Evolutionary conservation across 2,797 vertebrate species (phyloP).

Genomic region (Pyrrhura leucotis): DNA sequence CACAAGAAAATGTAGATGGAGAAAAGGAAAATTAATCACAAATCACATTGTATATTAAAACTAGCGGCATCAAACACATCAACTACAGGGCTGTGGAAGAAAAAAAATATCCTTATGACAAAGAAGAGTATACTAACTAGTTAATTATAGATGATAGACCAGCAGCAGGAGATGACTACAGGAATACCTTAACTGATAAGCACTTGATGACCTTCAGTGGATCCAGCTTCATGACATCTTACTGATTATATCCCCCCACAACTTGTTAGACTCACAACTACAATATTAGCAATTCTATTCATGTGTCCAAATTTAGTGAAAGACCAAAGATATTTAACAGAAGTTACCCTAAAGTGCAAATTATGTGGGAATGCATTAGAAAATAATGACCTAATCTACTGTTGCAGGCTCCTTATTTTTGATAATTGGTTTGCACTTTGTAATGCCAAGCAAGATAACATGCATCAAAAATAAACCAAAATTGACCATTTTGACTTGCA

Average conservation of each 20-base stretch:
- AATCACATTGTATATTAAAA: not conserved
- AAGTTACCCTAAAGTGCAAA: not conserved
- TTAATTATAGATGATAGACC: not conserved
- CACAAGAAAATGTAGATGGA: not conserved
- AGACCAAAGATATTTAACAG: not conserved
- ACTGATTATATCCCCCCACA: conserved; percentile 3
- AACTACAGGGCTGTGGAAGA: not conserved
- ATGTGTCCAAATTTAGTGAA: not conserved
- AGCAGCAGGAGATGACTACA: not conserved
- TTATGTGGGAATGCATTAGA: not conserved
- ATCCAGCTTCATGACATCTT: not conserved
- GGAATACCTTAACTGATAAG: not conserved
- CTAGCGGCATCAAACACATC: not conserved
- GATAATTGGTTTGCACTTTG: not conserved
- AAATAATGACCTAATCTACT: not conserved
- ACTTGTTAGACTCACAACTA: not conserved
- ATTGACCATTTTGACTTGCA: not conserved
- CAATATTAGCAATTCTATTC: not conserved
- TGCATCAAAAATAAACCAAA: not conserved
- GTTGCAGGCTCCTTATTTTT: not conserved
- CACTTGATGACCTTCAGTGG: not conserved
- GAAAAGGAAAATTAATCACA: not conserved
- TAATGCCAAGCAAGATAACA: not conserved
- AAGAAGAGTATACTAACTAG: not conserved
- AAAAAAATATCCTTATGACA: not conserved